A percentile compares a stretch with the other conserved stretches of the same genome.
Evolutionary conservation across 2,797 vertebrate genomes (phyloP).

Genomic region (Smutsia gigantea): DNA sequence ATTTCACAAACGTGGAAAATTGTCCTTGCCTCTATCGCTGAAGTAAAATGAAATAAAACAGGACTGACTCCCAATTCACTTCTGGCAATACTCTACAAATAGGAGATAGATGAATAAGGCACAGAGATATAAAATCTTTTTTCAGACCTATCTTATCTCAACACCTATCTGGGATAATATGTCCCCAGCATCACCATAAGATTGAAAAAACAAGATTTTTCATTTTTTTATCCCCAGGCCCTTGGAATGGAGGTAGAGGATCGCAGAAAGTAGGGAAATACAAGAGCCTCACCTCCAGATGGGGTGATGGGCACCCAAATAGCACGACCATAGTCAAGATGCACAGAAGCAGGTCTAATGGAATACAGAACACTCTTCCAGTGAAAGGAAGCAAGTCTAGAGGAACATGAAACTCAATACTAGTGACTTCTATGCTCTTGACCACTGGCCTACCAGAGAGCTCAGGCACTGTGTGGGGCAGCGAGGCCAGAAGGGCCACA

Average conservation of each 20-base stretch:
- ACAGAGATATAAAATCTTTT: neutral
- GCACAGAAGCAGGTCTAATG: neutral
- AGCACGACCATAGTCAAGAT: rapidly evolving
- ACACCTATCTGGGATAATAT: neutral
- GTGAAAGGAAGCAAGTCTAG: neutral
- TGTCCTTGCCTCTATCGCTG: neutral
- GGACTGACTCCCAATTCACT: neutral
- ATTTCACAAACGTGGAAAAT: neutral
- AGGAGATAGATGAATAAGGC: neutral
- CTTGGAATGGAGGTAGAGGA: neutral
- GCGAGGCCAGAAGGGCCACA: too few relatives aligned
- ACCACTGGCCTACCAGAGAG: neutral
- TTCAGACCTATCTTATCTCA: neutral
- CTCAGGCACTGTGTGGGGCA: neutral
- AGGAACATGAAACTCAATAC: neutral
- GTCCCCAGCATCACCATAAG: neutral
- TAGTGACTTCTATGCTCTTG: rapidly evolving
- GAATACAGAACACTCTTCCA: rapidly evolving
- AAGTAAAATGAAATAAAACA: neutral
- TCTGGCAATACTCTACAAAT: too few relatives aligned
- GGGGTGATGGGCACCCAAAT: rapidly evolving
- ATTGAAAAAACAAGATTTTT: too few relatives aligned
- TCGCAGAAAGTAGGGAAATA: neutral
- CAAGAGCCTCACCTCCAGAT: neutral
- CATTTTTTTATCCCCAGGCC: too few relatives aligned